A percentile compares a stretch with the other conserved stretches of the same genome.
These are phyloP conservation scores for Thalassarche chlororhynchos DNA, from an alignment of 2,113 vertebrate genomes.

Conservation along the genomic window DNA sequence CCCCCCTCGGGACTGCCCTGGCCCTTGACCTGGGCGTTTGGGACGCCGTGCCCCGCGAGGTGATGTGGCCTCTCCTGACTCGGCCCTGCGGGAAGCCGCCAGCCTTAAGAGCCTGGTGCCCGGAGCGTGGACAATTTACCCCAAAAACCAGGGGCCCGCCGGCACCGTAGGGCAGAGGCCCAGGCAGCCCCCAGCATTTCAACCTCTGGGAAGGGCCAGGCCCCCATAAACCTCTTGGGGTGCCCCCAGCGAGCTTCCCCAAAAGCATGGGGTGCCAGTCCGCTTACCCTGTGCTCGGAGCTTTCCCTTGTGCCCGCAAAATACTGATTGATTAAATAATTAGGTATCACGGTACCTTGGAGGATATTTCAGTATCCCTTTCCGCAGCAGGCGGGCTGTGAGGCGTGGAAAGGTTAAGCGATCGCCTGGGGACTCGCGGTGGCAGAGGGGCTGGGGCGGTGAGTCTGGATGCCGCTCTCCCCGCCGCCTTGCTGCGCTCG, in stretches of 20 bases:
- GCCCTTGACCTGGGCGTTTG: neutral
- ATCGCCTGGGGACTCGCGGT: fast-evolving
- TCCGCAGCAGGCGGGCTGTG: neutral
- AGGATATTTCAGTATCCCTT: neutral
- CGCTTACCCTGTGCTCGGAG: neutral
- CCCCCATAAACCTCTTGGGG: neutral
- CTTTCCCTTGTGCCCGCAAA: fast-evolving
- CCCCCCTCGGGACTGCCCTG: neutral
- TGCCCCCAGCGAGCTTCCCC: neutral
- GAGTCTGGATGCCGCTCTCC: neutral
- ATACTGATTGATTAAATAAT: neutral
- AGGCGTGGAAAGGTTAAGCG: neutral
- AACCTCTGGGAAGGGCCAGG: neutral
- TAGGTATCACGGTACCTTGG: fast-evolving
- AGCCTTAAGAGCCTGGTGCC: neutral
- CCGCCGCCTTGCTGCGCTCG: fast-evolving
- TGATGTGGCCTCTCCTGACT: neutral
- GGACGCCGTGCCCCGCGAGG: neutral
- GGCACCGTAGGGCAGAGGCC: too few relatives aligned
- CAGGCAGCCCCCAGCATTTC: neutral
- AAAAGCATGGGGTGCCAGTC: neutral
- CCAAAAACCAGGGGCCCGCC: neutral
- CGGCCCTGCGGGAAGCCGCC: neutral
- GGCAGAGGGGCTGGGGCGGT: fast-evolving
- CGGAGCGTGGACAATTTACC: neutral